Evolutionary conservation across 2,797 vertebrate genomes (phyloP).

Genomic region (Coregonus sp.): DNA sequence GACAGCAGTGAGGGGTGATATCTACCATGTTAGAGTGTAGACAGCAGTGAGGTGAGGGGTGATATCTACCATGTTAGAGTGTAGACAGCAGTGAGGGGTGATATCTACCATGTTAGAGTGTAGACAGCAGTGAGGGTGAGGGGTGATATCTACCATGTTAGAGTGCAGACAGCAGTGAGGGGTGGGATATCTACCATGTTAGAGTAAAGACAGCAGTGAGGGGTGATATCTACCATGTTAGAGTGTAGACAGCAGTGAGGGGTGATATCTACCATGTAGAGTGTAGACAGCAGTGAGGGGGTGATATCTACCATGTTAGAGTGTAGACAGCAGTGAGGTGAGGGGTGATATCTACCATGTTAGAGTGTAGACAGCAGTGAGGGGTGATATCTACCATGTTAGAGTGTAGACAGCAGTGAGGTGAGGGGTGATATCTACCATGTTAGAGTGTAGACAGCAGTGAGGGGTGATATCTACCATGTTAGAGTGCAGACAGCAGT

Average conservation of each 20-base stretch:
- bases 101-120: not conserved
- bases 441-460: too few species aligned
- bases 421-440: too few species aligned
- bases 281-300: constrained; percentile 30
- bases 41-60: constrained; percentile 84
- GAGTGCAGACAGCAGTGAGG: not conserved
- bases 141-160: not conserved
- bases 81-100: not conserved
- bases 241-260: not conserved
- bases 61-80: constrained; percentile 22
- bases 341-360: too few species aligned
- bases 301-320: constrained; percentile 73
- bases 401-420: too few species aligned
- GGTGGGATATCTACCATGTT: not conserved
- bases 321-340: constrained; percentile 51
- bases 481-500: too few species aligned
- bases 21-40: constrained; percentile 83
- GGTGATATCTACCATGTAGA: not conserved
- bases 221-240: constrained; percentile 87
- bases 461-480: too few species aligned
- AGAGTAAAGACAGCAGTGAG: not conserved
- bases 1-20: constrained; percentile 70
- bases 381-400: too few species aligned
- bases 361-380: too few species aligned
- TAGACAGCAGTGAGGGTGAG: not conserved